phyloP scores from a whole-genome alignment of 2,797 vertebrate species.

The Stomatorhinus walkeri region DNA sequence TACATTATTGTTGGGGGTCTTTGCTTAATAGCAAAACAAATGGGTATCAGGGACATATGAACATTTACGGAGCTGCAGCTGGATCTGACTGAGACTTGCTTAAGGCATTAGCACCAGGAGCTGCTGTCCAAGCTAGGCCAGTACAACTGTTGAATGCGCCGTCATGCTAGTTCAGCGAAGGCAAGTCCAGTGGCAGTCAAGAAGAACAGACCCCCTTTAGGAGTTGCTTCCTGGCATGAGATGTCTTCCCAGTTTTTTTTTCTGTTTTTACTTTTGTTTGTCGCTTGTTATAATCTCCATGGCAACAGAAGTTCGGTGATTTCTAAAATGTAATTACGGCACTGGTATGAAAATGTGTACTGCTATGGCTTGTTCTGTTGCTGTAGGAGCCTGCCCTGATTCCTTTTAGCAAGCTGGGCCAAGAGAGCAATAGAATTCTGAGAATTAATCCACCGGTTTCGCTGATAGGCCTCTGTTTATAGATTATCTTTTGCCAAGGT shows the following conservation, averaged over 20 bases:
- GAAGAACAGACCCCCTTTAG: not conserved
- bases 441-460: not conserved
- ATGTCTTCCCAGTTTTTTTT: not conserved
- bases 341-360: slow-evolving; percentile 1
- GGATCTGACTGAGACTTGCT: not conserved
- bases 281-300: slow-evolving; percentile 4
- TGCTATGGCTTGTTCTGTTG: not conserved
- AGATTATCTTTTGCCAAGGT: not conserved
- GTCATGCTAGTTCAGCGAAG: not conserved
- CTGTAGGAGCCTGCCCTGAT: not conserved
- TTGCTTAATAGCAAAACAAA: not conserved
- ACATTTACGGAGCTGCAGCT: not conserved
- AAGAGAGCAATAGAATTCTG: not conserved
- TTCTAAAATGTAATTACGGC: slow-evolving; percentile 4
- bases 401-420: not conserved
- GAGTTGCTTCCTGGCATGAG: not conserved
- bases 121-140: not conserved
- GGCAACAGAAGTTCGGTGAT: slow-evolving; percentile 2
- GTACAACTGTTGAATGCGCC: not conserved
- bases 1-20: not conserved
- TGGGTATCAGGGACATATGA: not conserved
- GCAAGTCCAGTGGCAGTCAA: not conserved
- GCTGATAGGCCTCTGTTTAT: not conserved
- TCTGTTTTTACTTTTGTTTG: not conserved
- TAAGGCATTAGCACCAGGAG: not conserved